Evolutionary conservation across 2,797 vertebrate species (phyloP).

Genomic region (Benthosema pterotum): DNA sequence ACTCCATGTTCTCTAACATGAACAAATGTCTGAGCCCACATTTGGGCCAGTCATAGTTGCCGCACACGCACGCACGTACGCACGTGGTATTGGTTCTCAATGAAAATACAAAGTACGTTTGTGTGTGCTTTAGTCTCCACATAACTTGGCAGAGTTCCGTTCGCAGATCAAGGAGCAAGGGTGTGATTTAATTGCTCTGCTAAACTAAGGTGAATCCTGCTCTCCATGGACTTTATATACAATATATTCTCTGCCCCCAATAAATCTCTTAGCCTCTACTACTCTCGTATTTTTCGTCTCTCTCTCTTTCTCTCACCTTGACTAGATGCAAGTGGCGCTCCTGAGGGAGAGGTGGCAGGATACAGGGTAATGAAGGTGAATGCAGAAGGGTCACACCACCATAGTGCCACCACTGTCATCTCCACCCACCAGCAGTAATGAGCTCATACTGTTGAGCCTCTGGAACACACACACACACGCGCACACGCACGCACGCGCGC

Average conservation of each 20-base stretch:
- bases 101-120: no score
- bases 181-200: constrained; percentile 31
- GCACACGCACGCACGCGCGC: no score
- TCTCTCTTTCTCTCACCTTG: constrained; percentile 44
- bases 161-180: constrained; percentile 37
- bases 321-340: constrained; percentile 33
- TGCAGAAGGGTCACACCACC: constrained; percentile 48
- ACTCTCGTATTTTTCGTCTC: constrained; percentile 2
- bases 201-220: constrained; percentile 11
- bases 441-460: constrained; percentile 47
- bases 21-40: no score
- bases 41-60: no score
- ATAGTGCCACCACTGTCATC: constrained; percentile 37
- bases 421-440: constrained; percentile 52
- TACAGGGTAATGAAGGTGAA: constrained; percentile 65
- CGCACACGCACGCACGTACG: no score
- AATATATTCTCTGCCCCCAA: constrained; percentile 10
- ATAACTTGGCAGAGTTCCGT: constrained; percentile 8
- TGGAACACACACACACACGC: neutral
- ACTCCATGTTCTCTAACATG: no score
- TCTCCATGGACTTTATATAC: neutral
- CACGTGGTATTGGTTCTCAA: no score
- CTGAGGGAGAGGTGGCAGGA: constrained; percentile 37
- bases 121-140: neutral
- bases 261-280: constrained; percentile 1